Conservation (phyloP, 2,888 invertebrate species). For the Phragmatobia fuliginosa region DNA sequence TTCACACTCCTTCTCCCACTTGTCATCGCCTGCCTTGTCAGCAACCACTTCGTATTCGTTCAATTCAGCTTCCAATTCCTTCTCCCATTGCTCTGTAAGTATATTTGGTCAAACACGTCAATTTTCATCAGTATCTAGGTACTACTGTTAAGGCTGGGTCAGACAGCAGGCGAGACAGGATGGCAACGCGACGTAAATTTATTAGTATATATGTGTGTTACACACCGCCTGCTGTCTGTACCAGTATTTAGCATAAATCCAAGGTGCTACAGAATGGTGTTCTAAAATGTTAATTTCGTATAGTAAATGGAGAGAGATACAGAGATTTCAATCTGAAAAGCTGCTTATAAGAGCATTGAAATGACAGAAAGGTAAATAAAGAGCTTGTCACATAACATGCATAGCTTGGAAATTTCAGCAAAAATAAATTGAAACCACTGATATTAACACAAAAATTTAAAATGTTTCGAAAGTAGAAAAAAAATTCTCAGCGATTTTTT, state of each 20-base stretch:
- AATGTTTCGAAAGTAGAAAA: not conserved
- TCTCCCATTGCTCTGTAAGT: slow-evolving; percentile 96
- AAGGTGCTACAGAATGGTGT: not conserved
- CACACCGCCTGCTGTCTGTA: not conserved
- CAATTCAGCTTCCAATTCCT: slow-evolving; percentile 97
- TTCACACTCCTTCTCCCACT: slow-evolving; percentile 91
- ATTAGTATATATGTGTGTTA: too few species aligned
- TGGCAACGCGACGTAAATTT: too few species aligned
- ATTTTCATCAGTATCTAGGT: not conserved
- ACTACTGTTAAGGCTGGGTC: not conserved
- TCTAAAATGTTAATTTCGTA: not conserved
- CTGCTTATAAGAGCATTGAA: too few species aligned
- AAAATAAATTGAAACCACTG: too few species aligned
- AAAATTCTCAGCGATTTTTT: not conserved
- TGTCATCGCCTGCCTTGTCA: slow-evolving; percentile 78
- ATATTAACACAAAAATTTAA: too few species aligned
- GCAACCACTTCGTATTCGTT: slow-evolving; percentile 97
- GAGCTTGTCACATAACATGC: too few species aligned
- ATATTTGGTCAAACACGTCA: slow-evolving; percentile 8
- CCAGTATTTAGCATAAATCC: not conserved
- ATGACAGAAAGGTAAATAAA: too few species aligned
- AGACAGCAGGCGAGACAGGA: not conserved
- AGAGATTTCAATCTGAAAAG: not conserved
- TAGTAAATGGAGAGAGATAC: too few species aligned
- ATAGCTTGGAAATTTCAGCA: too few species aligned